Evolutionary conservation across 2,888 invertebrate genomes (phyloP).

Genomic region (Parthenolecanium corni): DNA sequence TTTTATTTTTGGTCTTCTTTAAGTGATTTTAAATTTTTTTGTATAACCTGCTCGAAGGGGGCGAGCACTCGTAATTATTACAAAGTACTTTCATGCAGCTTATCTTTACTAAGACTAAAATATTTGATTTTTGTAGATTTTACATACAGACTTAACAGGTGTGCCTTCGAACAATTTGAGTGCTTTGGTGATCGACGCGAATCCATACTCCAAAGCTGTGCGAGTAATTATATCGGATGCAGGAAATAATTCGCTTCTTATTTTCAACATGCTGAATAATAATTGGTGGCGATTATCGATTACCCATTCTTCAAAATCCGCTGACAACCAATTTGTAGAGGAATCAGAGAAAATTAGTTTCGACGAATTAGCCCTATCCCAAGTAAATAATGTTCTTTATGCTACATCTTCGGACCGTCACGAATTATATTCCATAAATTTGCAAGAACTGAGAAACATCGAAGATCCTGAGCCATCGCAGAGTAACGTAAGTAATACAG

Average conservation of each 20-base stretch:
- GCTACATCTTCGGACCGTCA: background rate
- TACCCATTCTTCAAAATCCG: background rate
- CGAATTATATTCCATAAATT: conserved; percentile 9
- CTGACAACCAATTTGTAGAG: background rate
- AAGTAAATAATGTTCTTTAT: background rate
- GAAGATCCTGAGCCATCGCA: conserved; percentile 16
- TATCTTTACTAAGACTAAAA: too few species aligned
- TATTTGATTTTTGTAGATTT: background rate
- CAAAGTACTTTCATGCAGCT: too few species aligned
- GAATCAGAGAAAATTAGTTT: background rate
- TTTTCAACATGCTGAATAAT: conserved; percentile 36
- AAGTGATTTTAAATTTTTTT: too few species aligned
- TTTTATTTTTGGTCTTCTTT: too few species aligned
- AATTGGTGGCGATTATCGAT: conserved; percentile 38
- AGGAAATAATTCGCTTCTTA: conserved; percentile 35
- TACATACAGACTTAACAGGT: background rate
- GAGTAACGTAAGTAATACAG: conserved; percentile 20
- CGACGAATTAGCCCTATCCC: conserved; percentile 7
- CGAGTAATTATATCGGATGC: conserved; percentile 39
- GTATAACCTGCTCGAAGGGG: too few species aligned
- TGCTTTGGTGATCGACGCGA: conserved; percentile 36
- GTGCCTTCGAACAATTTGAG: conserved; percentile 5
- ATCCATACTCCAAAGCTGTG: conserved; percentile 34
- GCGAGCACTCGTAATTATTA: too few species aligned
- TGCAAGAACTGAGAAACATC: background rate